Conservation (phyloP, 2,113 vertebrate species). For the Pteruthius melanotis region DNA sequence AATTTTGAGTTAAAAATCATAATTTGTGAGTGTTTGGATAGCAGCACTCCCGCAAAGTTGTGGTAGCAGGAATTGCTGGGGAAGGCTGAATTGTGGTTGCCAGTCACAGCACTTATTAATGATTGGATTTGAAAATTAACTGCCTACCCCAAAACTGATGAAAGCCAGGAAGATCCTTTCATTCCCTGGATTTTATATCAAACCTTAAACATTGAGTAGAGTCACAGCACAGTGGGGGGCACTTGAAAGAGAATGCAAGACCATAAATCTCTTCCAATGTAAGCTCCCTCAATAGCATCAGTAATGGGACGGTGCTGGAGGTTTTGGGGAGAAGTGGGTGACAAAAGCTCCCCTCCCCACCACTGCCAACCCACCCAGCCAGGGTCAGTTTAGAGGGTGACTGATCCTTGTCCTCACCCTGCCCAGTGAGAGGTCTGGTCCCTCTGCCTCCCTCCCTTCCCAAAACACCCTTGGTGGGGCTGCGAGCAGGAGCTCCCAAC, state of each 20-base stretch:
- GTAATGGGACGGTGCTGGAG: neutral
- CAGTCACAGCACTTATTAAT: neutral
- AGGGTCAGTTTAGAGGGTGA: neutral
- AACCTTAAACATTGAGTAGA: neutral
- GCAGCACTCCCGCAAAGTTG: neutral
- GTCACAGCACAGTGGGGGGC: neutral
- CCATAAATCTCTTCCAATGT: neutral
- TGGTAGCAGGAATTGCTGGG: neutral
- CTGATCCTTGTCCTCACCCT: neutral
- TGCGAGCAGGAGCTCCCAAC: neutral
- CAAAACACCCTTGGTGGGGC: neutral
- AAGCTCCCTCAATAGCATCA: neutral
- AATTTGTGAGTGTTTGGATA: conserved; percentile 8
- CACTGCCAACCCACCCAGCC: neutral
- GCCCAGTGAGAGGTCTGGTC: neutral
- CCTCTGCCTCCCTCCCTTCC: neutral
- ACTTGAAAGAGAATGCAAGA: neutral
- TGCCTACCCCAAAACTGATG: neutral
- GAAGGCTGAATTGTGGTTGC: neutral
- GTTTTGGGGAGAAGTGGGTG: neutral
- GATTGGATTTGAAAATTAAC: neutral
- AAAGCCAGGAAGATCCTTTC: neutral
- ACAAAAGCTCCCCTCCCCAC: neutral
- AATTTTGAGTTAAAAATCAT: conserved; percentile 15
- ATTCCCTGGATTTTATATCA: conserved; percentile 25